Evolutionary conservation across 2,888 invertebrate genomes (phyloP).

Genomic region (Zygaena filipendulae): DNA sequence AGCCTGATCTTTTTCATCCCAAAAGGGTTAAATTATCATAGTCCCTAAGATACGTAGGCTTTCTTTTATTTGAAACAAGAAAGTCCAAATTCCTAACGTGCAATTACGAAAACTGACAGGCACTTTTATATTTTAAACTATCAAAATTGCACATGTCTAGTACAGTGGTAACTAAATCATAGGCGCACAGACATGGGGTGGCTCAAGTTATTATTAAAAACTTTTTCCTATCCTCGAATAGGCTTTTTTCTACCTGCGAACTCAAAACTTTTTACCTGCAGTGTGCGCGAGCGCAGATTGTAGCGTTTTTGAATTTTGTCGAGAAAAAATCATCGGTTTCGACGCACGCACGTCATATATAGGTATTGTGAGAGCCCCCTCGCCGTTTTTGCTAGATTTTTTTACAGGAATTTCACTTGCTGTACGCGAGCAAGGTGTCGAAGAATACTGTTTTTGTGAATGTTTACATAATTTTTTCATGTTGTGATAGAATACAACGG

Average conservation of each 20-base stretch:
- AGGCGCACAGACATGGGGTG: constrained; percentile 50
- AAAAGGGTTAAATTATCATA: too few relatives aligned
- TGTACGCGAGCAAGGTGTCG: constrained; percentile 27
- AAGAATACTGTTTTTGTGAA: constrained; percentile 42
- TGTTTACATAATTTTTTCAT: constrained; percentile 34
- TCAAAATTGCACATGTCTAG: constrained; percentile 18
- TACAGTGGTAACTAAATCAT: constrained; percentile 37
- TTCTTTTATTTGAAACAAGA: too few relatives aligned
- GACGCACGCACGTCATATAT: constrained; percentile 1
- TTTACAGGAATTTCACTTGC: constrained; percentile 57
- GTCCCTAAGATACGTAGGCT: too few relatives aligned
- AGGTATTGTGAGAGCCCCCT: constrained; percentile 39
- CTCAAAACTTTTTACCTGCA: constrained; percentile 52
- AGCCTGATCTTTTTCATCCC: too few relatives aligned
- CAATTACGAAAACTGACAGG: too few relatives aligned
- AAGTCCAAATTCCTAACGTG: too few relatives aligned
- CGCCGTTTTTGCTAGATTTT: constrained; percentile 53
- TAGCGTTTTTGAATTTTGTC: constrained; percentile 35
- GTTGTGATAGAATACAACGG: neutral
- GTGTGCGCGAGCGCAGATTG: constrained; percentile 49
- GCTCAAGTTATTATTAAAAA: constrained; percentile 54
- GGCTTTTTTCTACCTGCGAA: constrained; percentile 66
- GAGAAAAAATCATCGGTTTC: constrained; percentile 32
- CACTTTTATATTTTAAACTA: too few relatives aligned
- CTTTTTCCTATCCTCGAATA: constrained; percentile 46